Percentiles rank a stretch among this genome's conserved stretches.
phyloP scores from a whole-genome alignment of 2,888 invertebrate genomes.

The Tenthredo scrophulariae region DNA sequence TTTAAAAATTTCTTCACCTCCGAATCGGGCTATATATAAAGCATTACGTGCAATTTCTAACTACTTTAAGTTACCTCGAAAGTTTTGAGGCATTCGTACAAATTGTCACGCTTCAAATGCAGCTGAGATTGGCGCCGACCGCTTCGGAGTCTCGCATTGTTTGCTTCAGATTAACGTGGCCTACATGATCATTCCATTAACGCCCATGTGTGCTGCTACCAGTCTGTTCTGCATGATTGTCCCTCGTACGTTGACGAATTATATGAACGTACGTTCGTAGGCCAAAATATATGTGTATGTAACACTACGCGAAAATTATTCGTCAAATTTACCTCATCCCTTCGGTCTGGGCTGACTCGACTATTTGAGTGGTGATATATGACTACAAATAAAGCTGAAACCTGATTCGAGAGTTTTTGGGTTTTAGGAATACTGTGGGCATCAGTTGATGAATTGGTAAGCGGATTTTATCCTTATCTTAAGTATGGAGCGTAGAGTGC shows the following conservation, averaged over 20 bases:
- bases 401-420: not conserved
- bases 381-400: not conserved
- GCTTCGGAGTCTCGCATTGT: constrained; percentile 52
- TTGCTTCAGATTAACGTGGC: constrained; percentile 67
- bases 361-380: not conserved
- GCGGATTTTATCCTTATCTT: constrained; percentile 38
- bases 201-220: constrained; percentile 56
- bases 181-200: constrained; percentile 73
- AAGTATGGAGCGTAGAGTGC: constrained; percentile 14
- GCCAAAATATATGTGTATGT: not conserved
- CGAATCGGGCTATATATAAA: too few relatives aligned
- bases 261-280: constrained; percentile 18
- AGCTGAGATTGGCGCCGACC: constrained; percentile 32
- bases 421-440: not conserved
- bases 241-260: constrained; percentile 37
- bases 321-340: constrained; percentile 26
- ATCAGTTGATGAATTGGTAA: constrained; percentile 34
- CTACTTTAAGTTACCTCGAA: not conserved
- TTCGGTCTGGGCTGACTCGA: not conserved
- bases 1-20: constrained; percentile 15
- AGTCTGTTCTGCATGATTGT: constrained; percentile 40
- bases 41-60: not conserved
- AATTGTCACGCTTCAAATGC: constrained; percentile 39
- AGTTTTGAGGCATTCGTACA: constrained; percentile 21
- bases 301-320: not conserved